Evolutionary conservation across 2,888 invertebrate genomes (phyloP).

Genomic region (Dryobota labecula): DNA sequence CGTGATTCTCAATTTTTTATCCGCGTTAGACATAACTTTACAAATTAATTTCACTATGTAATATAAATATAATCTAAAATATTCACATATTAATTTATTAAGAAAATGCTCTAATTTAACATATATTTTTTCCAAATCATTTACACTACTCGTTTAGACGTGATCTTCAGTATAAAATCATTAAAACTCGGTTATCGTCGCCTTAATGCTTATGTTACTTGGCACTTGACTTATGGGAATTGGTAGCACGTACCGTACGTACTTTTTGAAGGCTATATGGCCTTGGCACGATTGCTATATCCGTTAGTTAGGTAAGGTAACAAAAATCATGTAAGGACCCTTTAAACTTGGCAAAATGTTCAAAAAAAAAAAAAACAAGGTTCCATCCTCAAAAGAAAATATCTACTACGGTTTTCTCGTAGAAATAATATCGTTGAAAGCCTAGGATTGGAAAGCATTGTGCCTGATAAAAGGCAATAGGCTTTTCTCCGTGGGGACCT

Average conservation of each 20-base stretch:
- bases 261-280: neutral
- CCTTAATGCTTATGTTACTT: neutral
- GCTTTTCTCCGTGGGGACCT: conserved; percentile 37
- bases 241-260: neutral
- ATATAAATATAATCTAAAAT: too few species aligned
- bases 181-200: too few species aligned
- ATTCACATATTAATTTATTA: too few species aligned
- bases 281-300: too few species aligned
- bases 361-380: neutral
- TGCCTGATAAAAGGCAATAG: conserved; percentile 51
- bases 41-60: too few species aligned
- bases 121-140: too few species aligned
- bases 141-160: too few species aligned
- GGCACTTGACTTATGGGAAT: neutral
- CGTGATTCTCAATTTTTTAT: too few species aligned
- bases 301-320: too few species aligned
- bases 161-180: too few species aligned
- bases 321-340: neutral
- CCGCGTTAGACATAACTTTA: too few species aligned
- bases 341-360: neutral
- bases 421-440: conserved; percentile 42
- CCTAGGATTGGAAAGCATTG: conserved; percentile 37
- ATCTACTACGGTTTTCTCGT: neutral
- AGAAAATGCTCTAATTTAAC: too few species aligned
- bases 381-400: neutral